Conservation (phyloP, 35 echinoderm and acorn worm genomes). For the Apostichopus japonicus region DNA sequence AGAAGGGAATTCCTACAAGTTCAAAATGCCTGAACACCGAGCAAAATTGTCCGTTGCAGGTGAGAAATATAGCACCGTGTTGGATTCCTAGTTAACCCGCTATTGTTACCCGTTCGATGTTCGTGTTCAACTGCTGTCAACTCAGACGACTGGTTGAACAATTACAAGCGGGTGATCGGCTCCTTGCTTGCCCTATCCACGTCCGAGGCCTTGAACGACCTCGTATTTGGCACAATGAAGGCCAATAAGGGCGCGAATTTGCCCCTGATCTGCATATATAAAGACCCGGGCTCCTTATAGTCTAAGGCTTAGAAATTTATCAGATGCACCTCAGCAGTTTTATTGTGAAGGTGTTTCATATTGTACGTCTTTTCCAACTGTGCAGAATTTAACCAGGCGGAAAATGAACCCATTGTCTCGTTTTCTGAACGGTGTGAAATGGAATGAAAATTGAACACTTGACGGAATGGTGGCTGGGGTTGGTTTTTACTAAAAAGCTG, state of each 20-base stretch:
- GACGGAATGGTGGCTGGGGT: not conserved
- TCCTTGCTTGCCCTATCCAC: not conserved
- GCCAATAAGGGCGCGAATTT: slow-evolving; percentile 20
- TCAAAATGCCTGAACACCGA: not conserved
- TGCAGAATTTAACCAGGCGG: not conserved
- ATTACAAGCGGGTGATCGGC: not conserved
- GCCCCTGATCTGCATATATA: slow-evolving; percentile 12
- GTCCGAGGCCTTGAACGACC: not conserved
- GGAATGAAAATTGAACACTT: slow-evolving; percentile 2
- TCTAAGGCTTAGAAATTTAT: not conserved
- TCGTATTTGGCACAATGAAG: slow-evolving; percentile 3
- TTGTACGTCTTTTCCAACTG: not conserved
- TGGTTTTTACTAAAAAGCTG: not conserved
- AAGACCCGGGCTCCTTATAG: not conserved
- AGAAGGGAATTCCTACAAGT: not conserved
- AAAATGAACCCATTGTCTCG: slow-evolving; percentile 17
- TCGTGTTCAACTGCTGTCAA: not conserved
- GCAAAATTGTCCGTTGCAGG: not conserved
- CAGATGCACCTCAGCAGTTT: slow-evolving; percentile 23
- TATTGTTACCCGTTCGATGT: not conserved
- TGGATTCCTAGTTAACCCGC: not conserved
- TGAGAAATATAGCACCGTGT: not conserved
- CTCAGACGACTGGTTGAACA: not conserved
- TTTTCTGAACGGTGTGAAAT: slow-evolving; percentile 1
- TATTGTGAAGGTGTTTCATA: slow-evolving; percentile 19